Percentiles rank a stretch among this genome's conserved stretches.
Evolutionary conservation across 2,888 invertebrate species (phyloP).

Genomic region (Luperina nickerlii): DNA sequence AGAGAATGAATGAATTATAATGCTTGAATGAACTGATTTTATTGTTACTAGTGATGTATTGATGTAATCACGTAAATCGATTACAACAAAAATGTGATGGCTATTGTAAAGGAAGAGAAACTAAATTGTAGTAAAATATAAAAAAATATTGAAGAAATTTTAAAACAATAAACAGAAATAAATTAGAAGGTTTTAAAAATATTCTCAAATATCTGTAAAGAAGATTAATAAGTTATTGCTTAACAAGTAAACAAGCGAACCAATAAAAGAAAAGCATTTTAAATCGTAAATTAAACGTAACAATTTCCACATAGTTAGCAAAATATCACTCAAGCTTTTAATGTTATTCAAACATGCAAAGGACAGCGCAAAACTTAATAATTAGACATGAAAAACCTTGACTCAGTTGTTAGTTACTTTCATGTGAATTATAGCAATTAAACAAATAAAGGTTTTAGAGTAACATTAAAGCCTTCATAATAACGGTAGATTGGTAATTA

Average conservation of each 20-base stretch:
- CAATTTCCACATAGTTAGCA: not conserved
- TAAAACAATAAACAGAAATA: not conserved
- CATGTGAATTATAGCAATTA: slow-evolving; percentile 34
- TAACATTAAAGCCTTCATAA: not conserved
- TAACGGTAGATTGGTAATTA: slow-evolving; percentile 1
- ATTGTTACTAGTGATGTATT: slow-evolving; percentile 55
- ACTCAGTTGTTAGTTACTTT: slow-evolving; percentile 37
- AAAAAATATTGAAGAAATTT: not conserved
- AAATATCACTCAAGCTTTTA: slow-evolving; percentile 8
- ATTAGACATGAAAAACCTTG: slow-evolving; percentile 32
- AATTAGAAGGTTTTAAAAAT: not conserved
- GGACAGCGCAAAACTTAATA: slow-evolving; percentile 26
- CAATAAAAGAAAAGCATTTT: slow-evolving; percentile 13
- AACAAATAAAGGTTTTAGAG: slow-evolving; percentile 41
- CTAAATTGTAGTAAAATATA: not conserved
- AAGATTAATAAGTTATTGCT: not conserved
- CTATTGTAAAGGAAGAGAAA: not conserved
- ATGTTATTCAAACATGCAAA: slow-evolving; percentile 34
- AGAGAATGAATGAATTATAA: slow-evolving; percentile 48
- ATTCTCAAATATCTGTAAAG: slow-evolving; percentile 17
- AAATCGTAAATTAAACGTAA: not conserved
- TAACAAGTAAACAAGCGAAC: slow-evolving; percentile 24
- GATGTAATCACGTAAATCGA: not conserved
- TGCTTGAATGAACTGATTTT: slow-evolving; percentile 38
- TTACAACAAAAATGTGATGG: not conserved